These are phyloP conservation scores for Oedothorax gibbosus DNA, from an alignment of 1,140 invertebrate genomes.

Conservation along the genomic window DNA sequence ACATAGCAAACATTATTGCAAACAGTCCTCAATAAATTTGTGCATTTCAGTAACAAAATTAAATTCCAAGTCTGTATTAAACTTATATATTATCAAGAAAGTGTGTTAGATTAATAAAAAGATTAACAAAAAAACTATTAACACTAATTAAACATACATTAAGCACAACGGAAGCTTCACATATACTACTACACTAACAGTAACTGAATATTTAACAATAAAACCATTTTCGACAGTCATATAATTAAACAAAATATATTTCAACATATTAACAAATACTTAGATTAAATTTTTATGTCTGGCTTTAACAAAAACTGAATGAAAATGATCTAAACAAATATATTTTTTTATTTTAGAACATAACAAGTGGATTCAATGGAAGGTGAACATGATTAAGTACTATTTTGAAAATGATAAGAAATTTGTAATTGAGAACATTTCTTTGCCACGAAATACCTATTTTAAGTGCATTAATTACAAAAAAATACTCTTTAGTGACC, in stretches of 20 bases:
- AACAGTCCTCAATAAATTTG: background rate
- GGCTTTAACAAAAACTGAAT: slow-evolving; percentile 7
- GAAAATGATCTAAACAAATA: slow-evolving; percentile 7
- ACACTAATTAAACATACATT: background rate
- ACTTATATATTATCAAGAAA: background rate
- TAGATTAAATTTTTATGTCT: slow-evolving; percentile 1
- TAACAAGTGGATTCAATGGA: too few relatives aligned
- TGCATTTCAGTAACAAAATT: background rate
- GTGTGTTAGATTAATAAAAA: background rate
- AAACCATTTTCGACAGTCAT: background rate
- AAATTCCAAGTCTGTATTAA: background rate
- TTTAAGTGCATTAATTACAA: too few relatives aligned
- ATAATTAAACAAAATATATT: slow-evolving; percentile 23
- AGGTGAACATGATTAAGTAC: too few relatives aligned
- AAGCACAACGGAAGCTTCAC: slow-evolving; percentile 9
- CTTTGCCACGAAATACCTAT: too few relatives aligned
- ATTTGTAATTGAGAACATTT: too few relatives aligned
- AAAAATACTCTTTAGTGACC: too few relatives aligned
- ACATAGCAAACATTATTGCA: too few relatives aligned
- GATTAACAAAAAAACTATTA: background rate
- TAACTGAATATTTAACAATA: slow-evolving; percentile 32
- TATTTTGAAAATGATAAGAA: too few relatives aligned
- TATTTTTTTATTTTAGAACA: too few relatives aligned
- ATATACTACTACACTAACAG: slow-evolving; percentile 9
- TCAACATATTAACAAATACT: slow-evolving; percentile 35